Evolutionary conservation across 2,888 invertebrate genomes (phyloP).

Genomic region (Tipula unca): DNA sequence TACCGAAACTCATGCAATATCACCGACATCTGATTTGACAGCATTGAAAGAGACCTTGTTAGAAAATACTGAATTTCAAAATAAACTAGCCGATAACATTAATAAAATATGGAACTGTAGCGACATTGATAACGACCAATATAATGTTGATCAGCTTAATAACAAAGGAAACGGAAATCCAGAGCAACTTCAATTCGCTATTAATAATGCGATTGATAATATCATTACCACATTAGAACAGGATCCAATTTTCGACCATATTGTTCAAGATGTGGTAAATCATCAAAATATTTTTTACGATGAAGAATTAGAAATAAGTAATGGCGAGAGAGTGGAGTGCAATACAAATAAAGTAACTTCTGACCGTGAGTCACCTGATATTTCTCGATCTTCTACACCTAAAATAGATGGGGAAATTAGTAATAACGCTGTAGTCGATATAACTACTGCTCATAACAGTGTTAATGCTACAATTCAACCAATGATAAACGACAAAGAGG

Average conservation of each 20-base stretch:
- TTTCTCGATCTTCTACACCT: neutral
- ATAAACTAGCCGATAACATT: neutral
- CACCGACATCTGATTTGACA: neutral
- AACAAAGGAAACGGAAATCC: neutral
- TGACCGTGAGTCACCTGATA: neutral
- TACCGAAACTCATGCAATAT: neutral
- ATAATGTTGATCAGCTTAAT: neutral
- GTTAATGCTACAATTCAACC: neutral
- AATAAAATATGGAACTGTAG: neutral
- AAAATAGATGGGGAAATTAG: neutral
- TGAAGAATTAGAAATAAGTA: neutral
- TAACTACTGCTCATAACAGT: neutral
- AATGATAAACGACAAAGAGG: neutral
- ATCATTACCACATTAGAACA: neutral
- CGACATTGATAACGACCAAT: neutral
- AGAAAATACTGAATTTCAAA: slow-evolving; percentile 15
- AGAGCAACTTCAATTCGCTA: neutral
- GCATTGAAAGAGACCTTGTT: neutral
- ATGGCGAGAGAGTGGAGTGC: neutral
- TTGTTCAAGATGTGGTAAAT: neutral
- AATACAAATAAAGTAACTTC: neutral
- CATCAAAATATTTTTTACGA: neutral
- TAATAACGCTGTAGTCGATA: neutral
- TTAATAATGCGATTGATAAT: neutral
- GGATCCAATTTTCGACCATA: neutral